Evolutionary conservation across 2,888 invertebrate genomes (phyloP).

Genomic region (Helleia helle): DNA sequence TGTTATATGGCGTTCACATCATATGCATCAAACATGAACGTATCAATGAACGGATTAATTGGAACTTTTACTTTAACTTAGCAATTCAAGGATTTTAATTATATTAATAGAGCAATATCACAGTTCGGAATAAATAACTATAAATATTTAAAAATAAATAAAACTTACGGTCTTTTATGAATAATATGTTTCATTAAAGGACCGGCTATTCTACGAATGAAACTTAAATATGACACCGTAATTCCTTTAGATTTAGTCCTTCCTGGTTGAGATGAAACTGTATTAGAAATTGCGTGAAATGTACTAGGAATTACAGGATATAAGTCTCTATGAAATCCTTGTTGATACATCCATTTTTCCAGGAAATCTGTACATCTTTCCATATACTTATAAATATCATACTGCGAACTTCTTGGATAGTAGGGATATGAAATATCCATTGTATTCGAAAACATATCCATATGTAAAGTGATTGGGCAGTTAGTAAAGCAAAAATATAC

Average conservation of each 20-base stretch:
- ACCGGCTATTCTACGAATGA: conserved; percentile 53
- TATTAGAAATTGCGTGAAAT: conserved; percentile 48
- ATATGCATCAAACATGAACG: too few relatives aligned
- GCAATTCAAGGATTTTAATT: too few relatives aligned
- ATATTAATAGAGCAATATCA: too few relatives aligned
- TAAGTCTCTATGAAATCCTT: conserved; percentile 62
- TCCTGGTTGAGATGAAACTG: conserved; percentile 32
- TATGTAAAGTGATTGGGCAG: conserved; percentile 53
- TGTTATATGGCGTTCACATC: too few relatives aligned
- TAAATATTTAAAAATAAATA: too few relatives aligned
- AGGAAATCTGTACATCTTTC: conserved; percentile 41
- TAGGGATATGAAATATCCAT: conserved; percentile 53
- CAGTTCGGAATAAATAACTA: too few relatives aligned
- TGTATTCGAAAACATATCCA: conserved; percentile 28
- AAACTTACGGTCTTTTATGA: conserved; percentile 44
- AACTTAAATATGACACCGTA: conserved; percentile 54
- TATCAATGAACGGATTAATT: too few relatives aligned
- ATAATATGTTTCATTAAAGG: conserved; percentile 52
- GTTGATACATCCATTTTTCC: conserved; percentile 63
- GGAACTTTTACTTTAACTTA: too few relatives aligned
- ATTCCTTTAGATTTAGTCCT: conserved; percentile 48
- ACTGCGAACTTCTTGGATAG: conserved; percentile 42
- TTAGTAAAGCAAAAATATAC: conserved; percentile 47
- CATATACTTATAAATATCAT: conserved; percentile 42
- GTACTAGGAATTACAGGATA: conserved; percentile 59